These are phyloP conservation scores for Spilogale gracilis DNA, from an alignment of 2,113 vertebrate species.

Conservation along the genomic window DNA sequence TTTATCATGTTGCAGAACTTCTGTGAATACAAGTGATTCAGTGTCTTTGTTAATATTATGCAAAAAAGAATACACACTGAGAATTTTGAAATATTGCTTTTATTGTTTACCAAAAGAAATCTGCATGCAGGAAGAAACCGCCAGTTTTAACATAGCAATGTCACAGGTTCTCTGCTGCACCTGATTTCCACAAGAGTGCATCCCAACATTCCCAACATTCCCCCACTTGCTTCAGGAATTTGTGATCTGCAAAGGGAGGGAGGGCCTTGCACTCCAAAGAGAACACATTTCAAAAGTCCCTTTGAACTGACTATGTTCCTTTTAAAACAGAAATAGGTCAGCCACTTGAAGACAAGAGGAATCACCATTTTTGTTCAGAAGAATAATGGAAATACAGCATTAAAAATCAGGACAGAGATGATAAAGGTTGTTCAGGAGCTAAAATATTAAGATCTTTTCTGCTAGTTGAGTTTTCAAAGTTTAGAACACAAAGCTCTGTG, in stretches of 20 bases:
- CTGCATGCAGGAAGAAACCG: neutral
- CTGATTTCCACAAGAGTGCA: neutral
- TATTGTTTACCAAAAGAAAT: constrained; percentile 32
- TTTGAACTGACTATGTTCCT: neutral
- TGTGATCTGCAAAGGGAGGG: neutral
- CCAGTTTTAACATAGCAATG: neutral
- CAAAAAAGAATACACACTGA: neutral
- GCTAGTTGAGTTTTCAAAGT: neutral
- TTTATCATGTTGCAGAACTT: neutral
- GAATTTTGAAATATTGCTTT: constrained; percentile 5
- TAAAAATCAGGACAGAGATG: neutral
- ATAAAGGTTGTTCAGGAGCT: neutral
- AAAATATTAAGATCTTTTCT: neutral
- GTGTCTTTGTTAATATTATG: neutral
- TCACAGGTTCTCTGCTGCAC: neutral
- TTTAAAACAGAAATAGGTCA: neutral
- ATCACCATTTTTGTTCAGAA: neutral
- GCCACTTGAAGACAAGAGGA: neutral
- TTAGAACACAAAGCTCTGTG: neutral
- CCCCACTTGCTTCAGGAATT: neutral
- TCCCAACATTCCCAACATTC: no score
- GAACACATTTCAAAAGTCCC: neutral
- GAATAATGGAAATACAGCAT: neutral
- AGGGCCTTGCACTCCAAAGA: neutral
- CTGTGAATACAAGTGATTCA: neutral